Percentiles rank a stretch among this genome's conserved stretches.
Conservation (phyloP, 2,888 invertebrate species). For the Torymus auratus region DNA sequence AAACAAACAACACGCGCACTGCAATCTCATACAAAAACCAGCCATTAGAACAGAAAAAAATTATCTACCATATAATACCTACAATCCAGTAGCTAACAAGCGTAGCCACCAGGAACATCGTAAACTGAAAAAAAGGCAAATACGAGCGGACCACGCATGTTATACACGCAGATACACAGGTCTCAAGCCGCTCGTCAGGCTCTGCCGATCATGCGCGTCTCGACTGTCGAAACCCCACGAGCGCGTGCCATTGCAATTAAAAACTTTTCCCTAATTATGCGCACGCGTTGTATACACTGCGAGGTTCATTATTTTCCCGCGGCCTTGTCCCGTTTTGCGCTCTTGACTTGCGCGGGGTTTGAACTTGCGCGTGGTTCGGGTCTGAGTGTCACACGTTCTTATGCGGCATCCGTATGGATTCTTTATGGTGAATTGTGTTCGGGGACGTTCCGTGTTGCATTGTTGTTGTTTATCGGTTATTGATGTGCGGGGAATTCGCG, state of each 20-base stretch:
- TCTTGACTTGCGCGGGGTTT: not conserved
- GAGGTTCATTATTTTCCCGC: slow-evolving; percentile 1
- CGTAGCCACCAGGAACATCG: not conserved
- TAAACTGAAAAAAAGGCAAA: slow-evolving; percentile 6
- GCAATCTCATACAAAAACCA: not conserved
- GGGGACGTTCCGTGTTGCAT: too few species aligned
- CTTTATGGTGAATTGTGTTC: too few species aligned
- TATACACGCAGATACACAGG: not conserved
- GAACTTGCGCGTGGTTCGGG: not conserved
- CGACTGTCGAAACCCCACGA: not conserved
- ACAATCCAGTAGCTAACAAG: slow-evolving; percentile 9
- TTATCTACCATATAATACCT: not conserved
- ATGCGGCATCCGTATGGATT: too few species aligned
- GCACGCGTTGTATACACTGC: not conserved
- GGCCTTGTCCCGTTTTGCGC: slow-evolving; percentile 47
- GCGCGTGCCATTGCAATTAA: slow-evolving; percentile 23
- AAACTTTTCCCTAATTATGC: slow-evolving; percentile 46
- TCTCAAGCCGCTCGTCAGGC: slow-evolving; percentile 29
- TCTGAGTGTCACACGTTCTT: too few species aligned
- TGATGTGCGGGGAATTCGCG: too few species aligned
- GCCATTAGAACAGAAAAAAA: slow-evolving; percentile 3
- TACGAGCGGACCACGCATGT: not conserved
- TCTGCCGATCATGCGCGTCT: slow-evolving; percentile 32
- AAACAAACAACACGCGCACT: too few species aligned
- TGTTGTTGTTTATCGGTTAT: too few species aligned